phyloP scores from a whole-genome alignment of 2,797 vertebrate genomes.

The Threskiornis aethiopicus region DNA sequence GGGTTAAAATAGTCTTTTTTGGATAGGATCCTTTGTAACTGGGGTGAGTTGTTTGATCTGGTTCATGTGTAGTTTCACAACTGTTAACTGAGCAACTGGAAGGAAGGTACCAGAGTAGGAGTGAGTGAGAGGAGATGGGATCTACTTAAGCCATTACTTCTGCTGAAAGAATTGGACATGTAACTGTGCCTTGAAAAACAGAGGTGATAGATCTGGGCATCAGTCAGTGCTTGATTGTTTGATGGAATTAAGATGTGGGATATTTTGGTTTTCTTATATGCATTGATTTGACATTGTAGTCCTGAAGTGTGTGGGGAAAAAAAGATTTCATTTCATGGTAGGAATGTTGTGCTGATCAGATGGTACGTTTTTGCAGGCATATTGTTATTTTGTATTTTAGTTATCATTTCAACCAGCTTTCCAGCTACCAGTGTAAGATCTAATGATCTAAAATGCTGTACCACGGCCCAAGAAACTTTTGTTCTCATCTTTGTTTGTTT shows the following conservation, averaged over 20 bases:
- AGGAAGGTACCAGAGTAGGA: background rate
- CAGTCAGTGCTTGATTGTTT: background rate
- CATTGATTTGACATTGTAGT: background rate
- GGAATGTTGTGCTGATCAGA: background rate
- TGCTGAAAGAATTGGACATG: background rate
- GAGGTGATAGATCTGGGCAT: background rate
- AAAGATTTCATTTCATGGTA: background rate
- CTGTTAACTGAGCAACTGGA: background rate
- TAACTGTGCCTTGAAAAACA: background rate
- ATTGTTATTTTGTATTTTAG: background rate
- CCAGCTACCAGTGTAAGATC: background rate
- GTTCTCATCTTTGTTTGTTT: background rate
- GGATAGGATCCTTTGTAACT: background rate
- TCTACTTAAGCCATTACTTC: background rate
- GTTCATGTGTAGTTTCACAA: background rate
- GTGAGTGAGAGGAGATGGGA: background rate
- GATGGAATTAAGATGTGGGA: background rate
- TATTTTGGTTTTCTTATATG: background rate
- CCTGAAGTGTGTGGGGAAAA: background rate
- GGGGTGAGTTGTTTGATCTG: background rate
- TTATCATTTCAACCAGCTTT: background rate
- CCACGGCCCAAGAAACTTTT: background rate
- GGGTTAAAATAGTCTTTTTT: background rate
- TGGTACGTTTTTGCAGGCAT: background rate
- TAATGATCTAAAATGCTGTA: background rate